Base-by-base conservation (phyloP, 2,113 vertebrate species). In the Tylochromis polylepis region DNA sequence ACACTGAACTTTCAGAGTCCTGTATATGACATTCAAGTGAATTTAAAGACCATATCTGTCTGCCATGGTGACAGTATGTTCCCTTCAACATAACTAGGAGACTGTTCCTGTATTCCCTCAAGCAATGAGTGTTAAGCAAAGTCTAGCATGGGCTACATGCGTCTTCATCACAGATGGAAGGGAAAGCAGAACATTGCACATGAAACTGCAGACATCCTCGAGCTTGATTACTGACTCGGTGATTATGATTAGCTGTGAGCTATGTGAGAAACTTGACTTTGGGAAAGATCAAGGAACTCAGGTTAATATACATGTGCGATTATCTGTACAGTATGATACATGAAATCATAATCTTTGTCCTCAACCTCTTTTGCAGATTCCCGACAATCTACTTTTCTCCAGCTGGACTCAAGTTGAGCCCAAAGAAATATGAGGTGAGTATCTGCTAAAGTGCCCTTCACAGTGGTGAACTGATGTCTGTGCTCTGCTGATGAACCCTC, bases 351-450 rank as follows among this genome's bases (percentile, higher is more conserved):
- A 46, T 75, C 15, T 75, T 75, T 81, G 78, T 79, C 51, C 51
- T 24, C 53, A 38, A 79, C 36, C 88, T 94, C 56, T 3, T 18
- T 93, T 91, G 16, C 85, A 99, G 99, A 82, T 99, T 99, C 95
- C 99, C 99, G 85, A 99, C 99, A 6, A 96, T 99, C 87, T 99
- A 97, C 94, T 99, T 99, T 89, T 95, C 98, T 83, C 98, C 98
- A 81, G 98, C 98, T 88, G 98, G 98, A 81, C 97, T 95, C 81
- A 99, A 99, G 91, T 96, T 93, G 88, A 98, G 38, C 94, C 99
- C 99, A 97, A 99, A 98, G 97, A 99, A 97, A 96, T 99, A 99
- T 1, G 98, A 99, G 96, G 99, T 97, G 90, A 89, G 95, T 87
- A 10, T 75, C 15, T 1, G 6, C 22, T 12, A 4, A 1, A 7